A percentile compares a stretch with the other conserved stretches of the same genome.
Evolutionary conservation across 2,797 vertebrate species (phyloP).

Genomic region (Sebastiscus albofasciatus): DNA sequence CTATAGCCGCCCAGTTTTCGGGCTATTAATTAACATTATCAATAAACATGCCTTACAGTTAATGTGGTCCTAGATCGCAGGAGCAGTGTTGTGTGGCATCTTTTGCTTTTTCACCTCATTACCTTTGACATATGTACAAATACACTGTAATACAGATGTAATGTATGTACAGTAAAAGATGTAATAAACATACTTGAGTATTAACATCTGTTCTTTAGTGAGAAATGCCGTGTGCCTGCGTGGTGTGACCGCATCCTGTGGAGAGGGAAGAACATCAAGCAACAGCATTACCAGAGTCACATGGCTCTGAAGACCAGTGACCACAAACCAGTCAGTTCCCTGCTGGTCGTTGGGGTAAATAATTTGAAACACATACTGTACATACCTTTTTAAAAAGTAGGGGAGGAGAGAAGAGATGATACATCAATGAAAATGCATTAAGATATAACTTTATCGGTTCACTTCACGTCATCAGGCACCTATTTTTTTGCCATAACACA

Average conservation of each 20-base stretch:
- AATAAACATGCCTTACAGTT: background rate
- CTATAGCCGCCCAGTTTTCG: background rate
- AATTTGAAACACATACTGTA: background rate
- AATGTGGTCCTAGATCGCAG: background rate
- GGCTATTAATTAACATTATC: background rate
- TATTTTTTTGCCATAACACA: background rate
- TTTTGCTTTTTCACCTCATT: background rate
- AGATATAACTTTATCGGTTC: background rate
- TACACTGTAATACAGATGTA: background rate
- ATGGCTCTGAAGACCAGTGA: conserved; percentile 94
- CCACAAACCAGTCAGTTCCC: conserved; percentile 97
- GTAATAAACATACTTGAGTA: background rate
- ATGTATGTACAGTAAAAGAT: background rate
- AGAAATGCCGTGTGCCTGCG: conserved; percentile 94
- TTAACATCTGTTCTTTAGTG: conserved; percentile 75
- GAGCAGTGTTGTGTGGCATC: background rate
- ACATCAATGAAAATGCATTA: background rate
- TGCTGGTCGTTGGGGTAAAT: conserved; percentile 90
- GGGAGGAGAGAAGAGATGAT: background rate
- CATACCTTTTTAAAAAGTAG: background rate
- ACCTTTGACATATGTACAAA: background rate
- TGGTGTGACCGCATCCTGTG: conserved; percentile 98
- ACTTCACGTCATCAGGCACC: background rate
- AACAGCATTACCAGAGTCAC: conserved; percentile 92
- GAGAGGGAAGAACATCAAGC: conserved; percentile 89